phyloP scores from a whole-genome alignment of 2,888 invertebrate genomes.

The Dryadula phaetusa region DNA sequence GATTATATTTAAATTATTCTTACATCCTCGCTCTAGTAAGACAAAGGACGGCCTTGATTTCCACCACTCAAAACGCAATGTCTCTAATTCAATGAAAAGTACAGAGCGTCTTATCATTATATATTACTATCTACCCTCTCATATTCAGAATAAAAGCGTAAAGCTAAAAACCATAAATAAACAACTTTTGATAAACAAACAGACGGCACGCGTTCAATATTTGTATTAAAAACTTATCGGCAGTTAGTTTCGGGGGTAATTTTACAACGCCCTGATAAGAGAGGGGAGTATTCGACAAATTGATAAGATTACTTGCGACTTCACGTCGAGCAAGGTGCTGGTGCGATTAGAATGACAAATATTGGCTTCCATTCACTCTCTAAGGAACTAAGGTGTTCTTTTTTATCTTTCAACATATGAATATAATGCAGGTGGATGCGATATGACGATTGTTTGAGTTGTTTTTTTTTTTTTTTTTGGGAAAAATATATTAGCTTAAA shows the following conservation, averaged over 20 bases:
- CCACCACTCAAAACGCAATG: no score
- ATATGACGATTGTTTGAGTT: constrained; percentile 6
- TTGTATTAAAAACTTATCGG: constrained; percentile 29
- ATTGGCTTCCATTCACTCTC: constrained; percentile 52
- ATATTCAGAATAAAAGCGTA: no score
- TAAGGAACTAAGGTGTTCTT: constrained; percentile 9
- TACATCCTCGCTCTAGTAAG: no score
- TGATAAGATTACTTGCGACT: constrained; percentile 59
- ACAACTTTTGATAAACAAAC: constrained; percentile 11
- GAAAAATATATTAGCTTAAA: not conserved
- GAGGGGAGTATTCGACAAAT: constrained; percentile 48
- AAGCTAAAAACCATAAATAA: not conserved
- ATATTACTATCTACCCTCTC: no score
- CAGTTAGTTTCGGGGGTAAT: constrained; percentile 20
- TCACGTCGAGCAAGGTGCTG: constrained; percentile 55
- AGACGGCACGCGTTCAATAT: constrained; percentile 26
- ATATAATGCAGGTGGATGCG: constrained; percentile 16
- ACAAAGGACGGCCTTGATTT: no score
- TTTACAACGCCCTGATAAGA: constrained; percentile 11
- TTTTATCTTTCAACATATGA: not conserved
- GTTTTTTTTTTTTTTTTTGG: no score
- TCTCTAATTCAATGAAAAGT: no score
- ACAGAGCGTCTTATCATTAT: no score
- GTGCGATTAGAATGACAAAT: constrained; percentile 66
- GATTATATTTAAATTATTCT: no score